Evolutionary conservation across 1,140 invertebrate genomes (phyloP).

Genomic region (Copidosoma floridanum): DNA sequence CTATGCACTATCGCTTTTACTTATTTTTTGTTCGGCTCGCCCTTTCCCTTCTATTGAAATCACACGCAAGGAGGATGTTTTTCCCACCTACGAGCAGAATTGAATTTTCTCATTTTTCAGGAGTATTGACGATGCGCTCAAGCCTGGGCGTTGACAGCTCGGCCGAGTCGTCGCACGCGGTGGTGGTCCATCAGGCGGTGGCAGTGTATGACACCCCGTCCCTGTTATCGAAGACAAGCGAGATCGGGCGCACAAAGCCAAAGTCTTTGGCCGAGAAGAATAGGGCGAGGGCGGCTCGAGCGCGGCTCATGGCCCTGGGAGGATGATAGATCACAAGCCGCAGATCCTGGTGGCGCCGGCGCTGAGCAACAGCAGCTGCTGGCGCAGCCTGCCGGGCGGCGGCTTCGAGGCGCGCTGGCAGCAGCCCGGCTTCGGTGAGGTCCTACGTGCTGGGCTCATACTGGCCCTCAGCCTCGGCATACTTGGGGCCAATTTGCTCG

Average conservation of each 20-base stretch:
- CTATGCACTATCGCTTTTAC: too few relatives aligned
- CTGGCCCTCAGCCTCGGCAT: conserved; percentile 73
- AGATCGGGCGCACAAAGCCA: too few relatives aligned
- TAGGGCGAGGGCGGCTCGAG: not conserved
- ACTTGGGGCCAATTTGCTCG: conserved; percentile 71
- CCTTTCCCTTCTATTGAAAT: too few relatives aligned
- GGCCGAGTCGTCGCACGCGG: not conserved
- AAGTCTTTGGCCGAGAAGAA: too few relatives aligned
- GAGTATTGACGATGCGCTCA: too few relatives aligned
- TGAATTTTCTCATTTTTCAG: too few relatives aligned
- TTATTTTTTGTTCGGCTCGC: too few relatives aligned
- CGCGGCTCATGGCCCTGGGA: not conserved
- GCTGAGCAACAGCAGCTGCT: conserved; percentile 77
- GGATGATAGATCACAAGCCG: conserved; percentile 48
- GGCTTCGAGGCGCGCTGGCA: conserved; percentile 55
- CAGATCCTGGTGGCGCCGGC: conserved; percentile 70
- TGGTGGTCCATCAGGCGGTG: not conserved
- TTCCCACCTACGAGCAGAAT: too few relatives aligned
- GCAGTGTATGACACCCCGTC: too few relatives aligned
- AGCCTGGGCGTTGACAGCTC: not conserved
- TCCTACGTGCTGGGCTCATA: conserved; percentile 73
- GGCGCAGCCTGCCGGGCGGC: conserved; percentile 60
- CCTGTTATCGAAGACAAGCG: too few relatives aligned
- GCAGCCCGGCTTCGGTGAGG: conserved; percentile 65
- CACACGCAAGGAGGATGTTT: too few relatives aligned